Percentiles rank a stretch among this genome's conserved stretches.
Evolutionary conservation across 2,113 vertebrate genomes (phyloP).

Genomic region (Galemys pyrenaicus): DNA sequence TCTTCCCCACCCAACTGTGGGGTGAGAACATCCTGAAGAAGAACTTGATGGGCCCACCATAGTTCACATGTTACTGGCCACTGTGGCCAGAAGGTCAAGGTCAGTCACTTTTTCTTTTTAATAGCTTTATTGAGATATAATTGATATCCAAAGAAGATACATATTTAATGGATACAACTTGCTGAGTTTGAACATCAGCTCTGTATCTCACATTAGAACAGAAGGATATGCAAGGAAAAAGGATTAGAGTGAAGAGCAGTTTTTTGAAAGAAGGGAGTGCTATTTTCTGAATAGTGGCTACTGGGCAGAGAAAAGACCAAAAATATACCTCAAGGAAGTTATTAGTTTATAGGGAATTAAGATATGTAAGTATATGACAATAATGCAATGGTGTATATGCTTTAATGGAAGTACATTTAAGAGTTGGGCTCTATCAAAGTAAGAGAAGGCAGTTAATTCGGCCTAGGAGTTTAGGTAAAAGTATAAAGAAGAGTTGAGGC

Average conservation of each 20-base stretch:
- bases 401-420: neutral
- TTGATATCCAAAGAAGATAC: neutral
- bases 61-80: neutral
- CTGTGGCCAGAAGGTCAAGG: neutral
- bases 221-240: neutral
- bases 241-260: neutral
- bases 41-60: neutral
- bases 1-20: neutral
- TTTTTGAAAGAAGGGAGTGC: neutral
- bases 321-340: neutral
- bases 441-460: neutral
- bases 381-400: neutral
- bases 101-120: neutral
- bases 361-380: neutral
- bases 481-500: neutral
- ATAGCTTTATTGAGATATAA: neutral
- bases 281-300: neutral
- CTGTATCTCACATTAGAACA: neutral
- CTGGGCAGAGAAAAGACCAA: neutral
- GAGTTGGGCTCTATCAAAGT: neutral
- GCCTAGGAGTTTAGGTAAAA: neutral
- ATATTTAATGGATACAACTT: neutral
- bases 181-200: neutral
- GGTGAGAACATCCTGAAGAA: neutral
- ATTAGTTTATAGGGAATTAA: neutral